Conservation (phyloP, 2,113 vertebrate genomes). For the Podocnemis expansa region DNA sequence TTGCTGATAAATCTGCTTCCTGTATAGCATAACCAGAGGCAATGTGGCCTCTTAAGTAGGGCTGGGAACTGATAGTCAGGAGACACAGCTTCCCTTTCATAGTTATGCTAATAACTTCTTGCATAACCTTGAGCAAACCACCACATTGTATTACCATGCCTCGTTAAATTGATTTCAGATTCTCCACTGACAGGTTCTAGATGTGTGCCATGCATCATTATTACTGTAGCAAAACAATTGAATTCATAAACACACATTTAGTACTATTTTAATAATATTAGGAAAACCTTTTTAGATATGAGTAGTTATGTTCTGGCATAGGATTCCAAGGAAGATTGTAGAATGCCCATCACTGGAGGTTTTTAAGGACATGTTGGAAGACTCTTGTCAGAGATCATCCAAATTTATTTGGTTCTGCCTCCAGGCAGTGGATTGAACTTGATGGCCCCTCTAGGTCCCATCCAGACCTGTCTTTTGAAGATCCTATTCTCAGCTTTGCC, state of each 20-base stretch:
- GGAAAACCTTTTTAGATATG: neutral
- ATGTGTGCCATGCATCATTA: neutral
- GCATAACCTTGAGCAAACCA: neutral
- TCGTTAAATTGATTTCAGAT: neutral
- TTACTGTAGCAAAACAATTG: neutral
- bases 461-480: neutral
- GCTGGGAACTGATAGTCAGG: neutral
- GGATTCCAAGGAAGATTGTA: neutral
- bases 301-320: neutral
- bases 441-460: neutral
- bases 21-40: neutral
- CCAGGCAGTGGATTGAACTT: neutral
- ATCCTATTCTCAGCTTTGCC: neutral
- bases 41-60: neutral
- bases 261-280: neutral
- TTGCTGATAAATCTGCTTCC: neutral
- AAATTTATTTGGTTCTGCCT: neutral
- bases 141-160: neutral
- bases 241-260: neutral
- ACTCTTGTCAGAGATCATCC: neutral
- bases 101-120: neutral
- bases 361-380: neutral
- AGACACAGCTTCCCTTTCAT: neutral
- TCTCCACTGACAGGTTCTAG: neutral
- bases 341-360: neutral